Conservation (phyloP, 53 echinoderm and acorn worm species). For the Mesocentrotus franciscanus region DNA sequence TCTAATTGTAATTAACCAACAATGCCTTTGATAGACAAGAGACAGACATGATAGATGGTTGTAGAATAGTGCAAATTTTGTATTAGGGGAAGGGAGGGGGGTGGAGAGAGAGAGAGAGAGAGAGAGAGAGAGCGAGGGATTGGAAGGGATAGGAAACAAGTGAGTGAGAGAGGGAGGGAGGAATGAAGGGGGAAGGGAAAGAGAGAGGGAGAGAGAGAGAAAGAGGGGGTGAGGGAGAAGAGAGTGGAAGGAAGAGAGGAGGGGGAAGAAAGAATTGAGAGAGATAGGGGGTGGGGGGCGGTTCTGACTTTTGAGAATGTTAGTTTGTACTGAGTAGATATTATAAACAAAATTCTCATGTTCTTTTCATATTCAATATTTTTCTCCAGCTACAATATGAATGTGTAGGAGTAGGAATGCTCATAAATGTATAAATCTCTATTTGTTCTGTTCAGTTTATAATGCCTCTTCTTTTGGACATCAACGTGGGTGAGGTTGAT, state of each 20-base stretch:
- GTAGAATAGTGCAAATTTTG: not conserved
- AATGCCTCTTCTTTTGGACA: not conserved
- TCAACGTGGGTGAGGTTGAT: not conserved
- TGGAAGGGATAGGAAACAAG: too few relatives aligned
- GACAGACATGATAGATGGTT: not conserved
- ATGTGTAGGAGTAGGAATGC: not conserved
- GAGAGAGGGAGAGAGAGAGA: not conserved
- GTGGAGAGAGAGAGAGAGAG: slow-evolving; percentile 27
- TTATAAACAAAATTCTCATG: not conserved
- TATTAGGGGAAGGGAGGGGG: not conserved
- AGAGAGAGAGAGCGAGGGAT: not conserved
- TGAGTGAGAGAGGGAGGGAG: not conserved
- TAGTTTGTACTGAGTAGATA: not conserved
- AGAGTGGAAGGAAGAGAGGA: not conserved
- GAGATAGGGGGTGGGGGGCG: not conserved
- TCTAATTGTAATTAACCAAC: not conserved
- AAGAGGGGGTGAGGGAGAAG: not conserved
- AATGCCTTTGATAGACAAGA: not conserved
- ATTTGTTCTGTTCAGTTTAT: not conserved
- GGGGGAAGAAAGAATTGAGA: not conserved
- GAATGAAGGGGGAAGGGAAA: not conserved
- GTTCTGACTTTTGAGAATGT: too few relatives aligned
- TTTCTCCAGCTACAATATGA: not conserved
- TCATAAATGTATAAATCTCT: too few relatives aligned
- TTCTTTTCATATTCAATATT: too few relatives aligned